Conservation (phyloP, 2,888 invertebrate genomes). For the Leptodirus hochenwartii region DNA sequence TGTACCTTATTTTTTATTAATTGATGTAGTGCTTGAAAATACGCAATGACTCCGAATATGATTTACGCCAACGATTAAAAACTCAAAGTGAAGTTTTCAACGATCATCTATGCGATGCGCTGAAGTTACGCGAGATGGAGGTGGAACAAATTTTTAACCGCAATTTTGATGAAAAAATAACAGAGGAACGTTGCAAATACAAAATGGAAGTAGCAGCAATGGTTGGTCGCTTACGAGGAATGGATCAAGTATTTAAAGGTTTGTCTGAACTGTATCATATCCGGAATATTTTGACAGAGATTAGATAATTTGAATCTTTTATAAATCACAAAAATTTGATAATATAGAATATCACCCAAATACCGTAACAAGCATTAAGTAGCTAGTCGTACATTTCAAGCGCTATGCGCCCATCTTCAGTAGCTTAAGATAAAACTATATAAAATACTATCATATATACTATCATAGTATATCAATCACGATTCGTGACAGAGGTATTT, state of each 20-base stretch:
- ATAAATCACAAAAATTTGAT: too few species aligned
- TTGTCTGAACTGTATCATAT: conserved; percentile 16
- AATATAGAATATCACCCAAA: too few species aligned
- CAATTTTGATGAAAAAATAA: conserved; percentile 45
- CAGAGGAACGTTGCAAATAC: conserved; percentile 45
- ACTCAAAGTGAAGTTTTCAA: conserved; percentile 73
- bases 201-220: conserved; percentile 54
- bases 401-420: too few species aligned
- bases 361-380: too few species aligned
- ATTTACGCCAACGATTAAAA: conserved; percentile 59
- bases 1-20: too few species aligned
- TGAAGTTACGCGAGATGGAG: conserved; percentile 34
- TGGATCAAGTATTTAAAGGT: conserved; percentile 61
- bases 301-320: background rate
- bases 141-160: conserved; percentile 32
- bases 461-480: too few species aligned
- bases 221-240: conserved; percentile 54
- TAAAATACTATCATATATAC: too few species aligned
- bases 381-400: too few species aligned
- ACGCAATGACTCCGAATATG: conserved; percentile 47
- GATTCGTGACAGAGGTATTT: too few species aligned
- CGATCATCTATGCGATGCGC: conserved; percentile 57
- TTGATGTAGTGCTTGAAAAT: conserved; percentile 47
- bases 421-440: too few species aligned
- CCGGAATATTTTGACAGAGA: background rate